A percentile compares a stretch with the other conserved stretches of the same genome.
Evolutionary conservation across 2,888 invertebrate species (phyloP).

Genomic region (Rhamnusium bicolor): DNA sequence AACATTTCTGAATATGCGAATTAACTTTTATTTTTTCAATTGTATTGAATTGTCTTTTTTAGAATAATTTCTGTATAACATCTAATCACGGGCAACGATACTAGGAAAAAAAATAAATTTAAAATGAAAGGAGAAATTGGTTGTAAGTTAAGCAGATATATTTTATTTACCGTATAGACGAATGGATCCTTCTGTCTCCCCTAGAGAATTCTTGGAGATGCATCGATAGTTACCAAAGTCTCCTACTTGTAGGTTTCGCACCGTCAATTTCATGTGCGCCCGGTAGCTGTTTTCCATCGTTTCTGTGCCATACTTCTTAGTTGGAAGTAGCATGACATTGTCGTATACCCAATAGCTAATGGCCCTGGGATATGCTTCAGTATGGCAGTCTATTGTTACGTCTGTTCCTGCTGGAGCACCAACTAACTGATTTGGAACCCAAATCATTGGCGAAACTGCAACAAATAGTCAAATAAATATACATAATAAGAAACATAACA

Average conservation of each 20-base stretch:
- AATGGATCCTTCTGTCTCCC: slow-evolving; percentile 94
- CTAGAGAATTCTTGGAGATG: slow-evolving; percentile 94
- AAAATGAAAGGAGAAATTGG: slow-evolving; percentile 54
- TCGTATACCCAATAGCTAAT: slow-evolving; percentile 95
- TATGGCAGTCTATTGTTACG: slow-evolving; percentile 93
- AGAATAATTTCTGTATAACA: too few species aligned
- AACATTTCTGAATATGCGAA: too few species aligned
- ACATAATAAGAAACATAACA: not conserved
- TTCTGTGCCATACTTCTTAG: slow-evolving; percentile 89
- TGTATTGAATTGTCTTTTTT: too few species aligned
- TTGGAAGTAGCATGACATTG: slow-evolving; percentile 90
- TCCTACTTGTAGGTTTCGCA: slow-evolving; percentile 85
- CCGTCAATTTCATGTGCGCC: slow-evolving; percentile 91
- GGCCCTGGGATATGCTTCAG: slow-evolving; percentile 92
- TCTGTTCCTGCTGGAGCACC: slow-evolving; percentile 93
- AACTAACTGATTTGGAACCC: slow-evolving; percentile 94
- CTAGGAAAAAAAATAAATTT: slow-evolving; percentile 30
- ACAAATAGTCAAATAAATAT: slow-evolving; percentile 47
- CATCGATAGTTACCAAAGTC: slow-evolving; percentile 95
- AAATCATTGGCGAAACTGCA: slow-evolving; percentile 94
- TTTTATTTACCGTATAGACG: slow-evolving; percentile 86
- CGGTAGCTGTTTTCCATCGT: slow-evolving; percentile 90
- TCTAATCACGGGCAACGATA: not conserved
- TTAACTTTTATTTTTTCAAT: too few species aligned
- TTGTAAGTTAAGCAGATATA: slow-evolving; percentile 56